Evolutionary conservation across 1,140 invertebrate genomes (phyloP), one percentile per base, ranked within the genome.

Genomic region (Euwallacea similis): DNA sequence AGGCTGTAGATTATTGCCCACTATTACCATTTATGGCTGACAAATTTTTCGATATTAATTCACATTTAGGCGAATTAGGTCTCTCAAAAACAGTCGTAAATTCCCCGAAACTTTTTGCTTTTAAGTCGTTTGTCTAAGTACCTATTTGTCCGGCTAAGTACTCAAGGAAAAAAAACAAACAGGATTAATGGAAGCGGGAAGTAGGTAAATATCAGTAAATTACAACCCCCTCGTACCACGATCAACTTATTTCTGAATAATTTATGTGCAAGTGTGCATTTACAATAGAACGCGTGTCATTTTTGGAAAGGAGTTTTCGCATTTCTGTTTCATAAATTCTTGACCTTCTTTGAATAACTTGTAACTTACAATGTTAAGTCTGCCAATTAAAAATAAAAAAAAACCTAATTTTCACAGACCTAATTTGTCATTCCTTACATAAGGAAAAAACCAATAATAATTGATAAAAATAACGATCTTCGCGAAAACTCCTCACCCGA

Each of bases 201-300:
- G 46, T 50, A 50, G 9, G 13, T 50, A 13, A 11, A 50, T 50
- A 50, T 50, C 46, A 50, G 46, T 50, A 50, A 50, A 50, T 50
- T 11, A 50, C 13, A 50, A 50, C 46, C 46, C 46, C 13, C 13
- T 6, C 46, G 0, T 50, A 13, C 46, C 21, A 33, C 4, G 46
- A 50, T 50, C 46, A 56, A 56, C 15, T 56, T 56, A 16, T 16
- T 16, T 9, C 15, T 56, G 16, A 9, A 56, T 56, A 56, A 56
- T 56, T 56, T 56, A 56, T 56, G 11, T 33, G 21, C 21, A 33
- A 33, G 21, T 33, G 21, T 33, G 21, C 21, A 4, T 33, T 33
- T 33, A 33, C 21, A 33, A 56, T 16, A 9, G 11, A 8, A 8
- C 11, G 15, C 54, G 11, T 56, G 15, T 50, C 46, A 50, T 50